These are phyloP conservation scores for Meleagris gallopavo DNA, from an alignment of 2,113 vertebrate genomes.

Conservation along the genomic window DNA sequence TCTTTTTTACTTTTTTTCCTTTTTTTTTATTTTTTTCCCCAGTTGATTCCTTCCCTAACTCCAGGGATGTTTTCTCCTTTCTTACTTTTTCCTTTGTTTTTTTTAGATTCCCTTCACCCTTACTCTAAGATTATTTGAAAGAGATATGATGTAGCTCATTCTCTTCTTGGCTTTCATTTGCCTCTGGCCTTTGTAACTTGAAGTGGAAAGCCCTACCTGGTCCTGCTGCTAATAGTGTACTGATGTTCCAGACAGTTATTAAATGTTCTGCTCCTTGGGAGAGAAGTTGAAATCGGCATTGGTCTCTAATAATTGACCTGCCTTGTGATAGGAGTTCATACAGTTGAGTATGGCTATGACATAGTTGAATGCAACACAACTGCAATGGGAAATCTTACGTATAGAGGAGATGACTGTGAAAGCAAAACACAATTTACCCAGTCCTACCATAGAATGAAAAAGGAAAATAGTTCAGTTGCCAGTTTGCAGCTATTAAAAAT, in stretches of 20 bases:
- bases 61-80: neutral
- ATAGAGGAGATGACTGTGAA: neutral
- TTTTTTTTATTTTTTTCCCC: no score
- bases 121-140: neutral
- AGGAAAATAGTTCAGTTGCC: neutral
- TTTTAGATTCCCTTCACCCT: neutral
- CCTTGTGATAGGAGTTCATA: neutral
- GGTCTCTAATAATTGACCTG: neutral
- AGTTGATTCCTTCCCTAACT: neutral
- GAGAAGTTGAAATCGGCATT: neutral
- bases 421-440: neutral
- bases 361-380: neutral
- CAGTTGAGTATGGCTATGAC: neutral
- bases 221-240: neutral
- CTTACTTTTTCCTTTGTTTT: neutral
- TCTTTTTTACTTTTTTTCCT: no score
- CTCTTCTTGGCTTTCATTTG: neutral
- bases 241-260: neutral
- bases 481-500: neutral
- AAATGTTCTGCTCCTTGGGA: neutral
- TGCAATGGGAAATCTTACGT: neutral
- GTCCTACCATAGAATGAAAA: neutral
- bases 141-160: neutral
- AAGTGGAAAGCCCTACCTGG: neutral
- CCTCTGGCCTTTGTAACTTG: neutral